These are phyloP conservation scores for Mimas tiliae DNA, from an alignment of 2,888 invertebrate genomes.

Conservation along the genomic window DNA sequence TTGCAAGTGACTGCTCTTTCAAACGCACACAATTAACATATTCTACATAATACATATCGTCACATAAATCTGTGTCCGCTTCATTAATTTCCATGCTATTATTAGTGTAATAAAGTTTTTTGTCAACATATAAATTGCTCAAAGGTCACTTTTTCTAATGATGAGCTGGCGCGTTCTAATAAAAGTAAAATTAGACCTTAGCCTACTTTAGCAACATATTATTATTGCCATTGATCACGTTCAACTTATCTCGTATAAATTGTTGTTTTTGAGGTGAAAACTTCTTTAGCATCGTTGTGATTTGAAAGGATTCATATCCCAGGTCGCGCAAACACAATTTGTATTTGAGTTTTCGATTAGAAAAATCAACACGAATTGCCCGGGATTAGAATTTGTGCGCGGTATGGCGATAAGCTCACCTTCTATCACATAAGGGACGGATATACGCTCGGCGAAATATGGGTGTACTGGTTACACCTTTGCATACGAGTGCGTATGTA, in stretches of 20 bases:
- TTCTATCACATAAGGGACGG: too few relatives aligned
- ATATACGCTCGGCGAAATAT: too few relatives aligned
- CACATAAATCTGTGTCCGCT: not conserved
- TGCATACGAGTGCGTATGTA: too few relatives aligned
- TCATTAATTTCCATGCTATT: not conserved
- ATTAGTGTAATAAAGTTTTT: not conserved
- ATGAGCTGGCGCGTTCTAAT: not conserved
- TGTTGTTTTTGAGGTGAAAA: too few relatives aligned
- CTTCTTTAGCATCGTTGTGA: too few relatives aligned
- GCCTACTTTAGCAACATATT: not conserved
- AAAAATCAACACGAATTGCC: too few relatives aligned
- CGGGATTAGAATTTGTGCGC: too few relatives aligned
- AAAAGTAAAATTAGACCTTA: not conserved
- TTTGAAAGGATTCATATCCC: too few relatives aligned
- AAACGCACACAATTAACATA: not conserved
- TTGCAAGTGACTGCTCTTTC: not conserved
- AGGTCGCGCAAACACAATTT: too few relatives aligned
- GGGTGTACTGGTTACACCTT: too few relatives aligned
- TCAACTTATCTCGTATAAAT: not conserved
- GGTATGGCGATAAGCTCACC: too few relatives aligned
- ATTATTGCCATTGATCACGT: not conserved
- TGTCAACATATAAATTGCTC: not conserved
- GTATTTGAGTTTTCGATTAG: too few relatives aligned
- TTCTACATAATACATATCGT: not conserved
- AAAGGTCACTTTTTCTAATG: constrained; percentile 1